phyloP scores from a whole-genome alignment of 2,797 vertebrate species.

The Antennarius maculatus region DNA sequence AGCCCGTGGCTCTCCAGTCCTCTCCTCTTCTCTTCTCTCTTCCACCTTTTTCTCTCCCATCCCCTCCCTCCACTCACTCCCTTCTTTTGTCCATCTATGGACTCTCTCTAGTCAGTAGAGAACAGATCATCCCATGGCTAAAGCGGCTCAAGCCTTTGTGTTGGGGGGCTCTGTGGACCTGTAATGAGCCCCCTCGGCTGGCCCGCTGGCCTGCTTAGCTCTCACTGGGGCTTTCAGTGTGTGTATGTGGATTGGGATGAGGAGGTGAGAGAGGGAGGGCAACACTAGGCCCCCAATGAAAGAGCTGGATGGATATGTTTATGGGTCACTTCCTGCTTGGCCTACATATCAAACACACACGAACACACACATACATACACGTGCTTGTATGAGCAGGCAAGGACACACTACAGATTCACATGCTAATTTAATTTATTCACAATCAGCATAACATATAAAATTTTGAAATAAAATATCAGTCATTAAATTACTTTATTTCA shows the following conservation, averaged over 20 bases:
- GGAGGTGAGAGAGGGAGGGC: slow-evolving; percentile 59
- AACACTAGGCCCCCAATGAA: slow-evolving; percentile 92
- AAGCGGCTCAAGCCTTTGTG: slow-evolving; percentile 98
- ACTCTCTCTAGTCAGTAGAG: slow-evolving; percentile 98
- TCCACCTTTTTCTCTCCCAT: slow-evolving; percentile 62
- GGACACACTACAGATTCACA: slow-evolving; percentile 28
- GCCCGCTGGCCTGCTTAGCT: slow-evolving; percentile 81
- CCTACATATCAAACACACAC: slow-evolving; percentile 81
- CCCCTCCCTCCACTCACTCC: slow-evolving; percentile 70
- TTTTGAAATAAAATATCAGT: slow-evolving; percentile 5
- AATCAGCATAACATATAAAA: neutral
- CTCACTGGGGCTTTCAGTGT: slow-evolving; percentile 85
- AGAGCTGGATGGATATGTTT: slow-evolving; percentile 90
- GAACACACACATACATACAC: slow-evolving; percentile 22
- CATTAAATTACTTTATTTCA: neutral
- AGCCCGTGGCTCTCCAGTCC: slow-evolving; percentile 81
- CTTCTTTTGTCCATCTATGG: slow-evolving; percentile 90
- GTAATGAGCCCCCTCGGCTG: slow-evolving; percentile 93
- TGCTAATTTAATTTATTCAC: slow-evolving; percentile 43
- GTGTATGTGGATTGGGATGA: slow-evolving; percentile 48
- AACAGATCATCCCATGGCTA: slow-evolving; percentile 99
- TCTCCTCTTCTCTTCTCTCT: slow-evolving; percentile 70
- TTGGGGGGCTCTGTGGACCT: slow-evolving; percentile 95
- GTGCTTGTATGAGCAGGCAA: slow-evolving; percentile 7
- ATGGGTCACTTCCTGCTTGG: slow-evolving; percentile 98